Percentiles rank a stretch among this genome's conserved stretches.
Evolutionary conservation across 2,888 invertebrate genomes (phyloP).

Genomic region (Protophormia terraenovae): DNA sequence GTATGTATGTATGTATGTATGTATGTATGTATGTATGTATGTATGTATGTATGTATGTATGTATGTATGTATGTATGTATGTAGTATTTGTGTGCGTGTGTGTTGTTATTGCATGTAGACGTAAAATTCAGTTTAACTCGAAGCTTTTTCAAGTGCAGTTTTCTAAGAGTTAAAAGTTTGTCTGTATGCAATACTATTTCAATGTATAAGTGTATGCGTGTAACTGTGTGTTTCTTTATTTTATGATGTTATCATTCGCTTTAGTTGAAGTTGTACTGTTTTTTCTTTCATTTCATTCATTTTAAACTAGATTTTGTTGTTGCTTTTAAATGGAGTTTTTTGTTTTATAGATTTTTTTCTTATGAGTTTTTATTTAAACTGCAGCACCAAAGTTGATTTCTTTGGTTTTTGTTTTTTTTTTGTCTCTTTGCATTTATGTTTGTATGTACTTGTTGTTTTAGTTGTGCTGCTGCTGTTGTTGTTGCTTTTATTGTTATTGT

Average conservation of each 20-base stretch:
- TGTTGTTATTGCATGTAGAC: not conserved
- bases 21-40: too few species aligned
- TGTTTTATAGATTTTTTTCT: constrained; percentile 16
- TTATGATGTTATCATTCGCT: constrained; percentile 12
- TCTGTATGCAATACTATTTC: not conserved
- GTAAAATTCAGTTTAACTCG: not conserved
- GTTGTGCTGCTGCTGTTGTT: too few species aligned
- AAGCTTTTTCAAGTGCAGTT: constrained; percentile 46
- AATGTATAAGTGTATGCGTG: not conserved
- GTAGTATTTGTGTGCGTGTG: too few species aligned
- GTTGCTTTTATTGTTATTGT: constrained; percentile 28
- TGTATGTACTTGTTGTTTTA: not conserved
- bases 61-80: too few species aligned
- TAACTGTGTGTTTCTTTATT: not conserved
- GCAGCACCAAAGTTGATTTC: not conserved
- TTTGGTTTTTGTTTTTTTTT: constrained; percentile 2
- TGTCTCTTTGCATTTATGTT: not conserved
- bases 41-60: too few species aligned
- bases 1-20: too few species aligned
- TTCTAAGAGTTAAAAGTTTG: constrained; percentile 25
- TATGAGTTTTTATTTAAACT: constrained; percentile 17
- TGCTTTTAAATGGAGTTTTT: constrained; percentile 10
- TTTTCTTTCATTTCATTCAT: not conserved
- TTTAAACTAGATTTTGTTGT: constrained; percentile 13
- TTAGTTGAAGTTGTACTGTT: not conserved